Base-by-base conservation (phyloP, 2,113 vertebrate genomes). In the Progne subis region DNA sequence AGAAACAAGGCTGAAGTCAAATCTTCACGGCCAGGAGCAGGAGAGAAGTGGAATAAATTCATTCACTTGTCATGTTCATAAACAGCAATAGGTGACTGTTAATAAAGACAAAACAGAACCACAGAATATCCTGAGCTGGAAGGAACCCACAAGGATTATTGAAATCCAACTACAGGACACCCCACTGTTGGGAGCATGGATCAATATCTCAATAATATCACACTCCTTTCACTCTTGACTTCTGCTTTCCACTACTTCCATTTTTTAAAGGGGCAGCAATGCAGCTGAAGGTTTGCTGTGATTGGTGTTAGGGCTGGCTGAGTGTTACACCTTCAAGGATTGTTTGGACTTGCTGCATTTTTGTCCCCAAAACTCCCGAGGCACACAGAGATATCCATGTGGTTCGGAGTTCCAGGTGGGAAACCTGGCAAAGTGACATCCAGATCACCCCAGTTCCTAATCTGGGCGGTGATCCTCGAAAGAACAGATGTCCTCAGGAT, bases 291-390 rank as follows among this genome's bases (percentile, higher is more conserved):
- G 23, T 47, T 41, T 64, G 24, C 14, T 17, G 1, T 13, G 26
- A 21, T 9, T 46, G 28, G 18, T 53, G 23, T 24, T 4, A 37
- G 8, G 41, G 32, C 32, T 76, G 34, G 17, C 10, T 5, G 21
- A 52, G 46, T 1, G 0, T 13, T 11, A n/a, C 2, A 6, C 3
- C 46, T 49, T 7, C 55, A 25, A 47, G 44, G 39, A 28, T 4
- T 69, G 18, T 5, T 69, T 63, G 55, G 29, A 39, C 41, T 78
- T 43, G 49, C 39, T 47, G 6, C 28, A 6, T n/a, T 82, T 86
- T 60, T 44, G 16, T 47, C 60, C 68, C 60, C 82, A 37, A 60
- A 95, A 64, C 41, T n/a, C 56, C n/a, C 65, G n/a, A 44, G 25
- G 14, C 65, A 75, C 82, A 34, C 25, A 2, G 47, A 59, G 6